Conservation (phyloP, 2,888 invertebrate genomes). For the Arge pagana region DNA sequence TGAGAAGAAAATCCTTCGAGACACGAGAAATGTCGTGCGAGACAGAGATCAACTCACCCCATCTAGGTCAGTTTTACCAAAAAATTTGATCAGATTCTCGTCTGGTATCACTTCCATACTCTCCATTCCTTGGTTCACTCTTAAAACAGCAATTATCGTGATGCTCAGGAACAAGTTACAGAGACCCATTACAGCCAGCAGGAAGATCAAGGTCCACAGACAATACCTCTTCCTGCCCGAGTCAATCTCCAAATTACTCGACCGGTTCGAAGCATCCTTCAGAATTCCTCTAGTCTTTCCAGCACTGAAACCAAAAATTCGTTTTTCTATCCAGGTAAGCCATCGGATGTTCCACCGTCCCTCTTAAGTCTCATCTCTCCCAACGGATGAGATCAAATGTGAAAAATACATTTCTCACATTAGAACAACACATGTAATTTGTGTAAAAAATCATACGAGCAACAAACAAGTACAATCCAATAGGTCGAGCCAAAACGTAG, state of each 20-base stretch:
- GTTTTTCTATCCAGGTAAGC: no score
- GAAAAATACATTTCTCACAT: no score
- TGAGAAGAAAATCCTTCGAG: neutral
- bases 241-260: constrained; percentile 19
- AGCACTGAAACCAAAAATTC: constrained; percentile 2
- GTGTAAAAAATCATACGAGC: no score
- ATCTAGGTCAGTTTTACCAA: constrained; percentile 77
- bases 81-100: constrained; percentile 76
- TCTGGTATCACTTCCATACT: constrained; percentile 81
- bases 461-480: no score
- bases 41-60: constrained; percentile 60
- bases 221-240: constrained; percentile 48
- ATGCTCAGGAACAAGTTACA: constrained; percentile 82
- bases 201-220: constrained; percentile 78
- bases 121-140: constrained; percentile 83
- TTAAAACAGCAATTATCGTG: constrained; percentile 78
- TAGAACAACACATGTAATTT: no score
- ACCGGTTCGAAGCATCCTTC: constrained; percentile 8
- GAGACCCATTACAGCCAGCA: constrained; percentile 68
- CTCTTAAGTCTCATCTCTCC: no score
- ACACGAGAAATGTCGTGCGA: constrained; percentile 6
- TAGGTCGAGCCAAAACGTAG: no score
- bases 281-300: constrained; percentile 16
- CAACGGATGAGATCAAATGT: no score
- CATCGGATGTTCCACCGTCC: no score